Conservation (phyloP, 1,140 invertebrate species). For the Chironomus tepperi region DNA sequence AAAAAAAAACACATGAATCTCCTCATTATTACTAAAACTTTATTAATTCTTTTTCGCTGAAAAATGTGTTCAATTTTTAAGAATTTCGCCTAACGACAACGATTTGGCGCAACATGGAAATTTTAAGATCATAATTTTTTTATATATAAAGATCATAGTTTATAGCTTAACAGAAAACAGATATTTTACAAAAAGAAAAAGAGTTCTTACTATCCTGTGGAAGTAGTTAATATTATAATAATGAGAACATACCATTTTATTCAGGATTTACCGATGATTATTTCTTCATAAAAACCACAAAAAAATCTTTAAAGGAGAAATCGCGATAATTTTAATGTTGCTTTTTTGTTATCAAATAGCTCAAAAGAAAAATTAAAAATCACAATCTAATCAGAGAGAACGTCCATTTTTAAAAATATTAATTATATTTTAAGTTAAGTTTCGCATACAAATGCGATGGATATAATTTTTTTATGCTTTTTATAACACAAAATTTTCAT, state of each 20-base stretch:
- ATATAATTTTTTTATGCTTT: neutral
- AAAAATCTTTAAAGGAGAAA: neutral
- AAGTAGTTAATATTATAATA: too few species aligned
- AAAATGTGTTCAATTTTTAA: slow-evolving; percentile 4
- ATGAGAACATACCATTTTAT: too few species aligned
- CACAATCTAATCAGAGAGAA: slow-evolving; percentile 19
- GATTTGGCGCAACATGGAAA: neutral
- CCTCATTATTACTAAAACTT: too few species aligned
- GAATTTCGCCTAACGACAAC: neutral
- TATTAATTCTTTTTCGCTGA: too few species aligned
- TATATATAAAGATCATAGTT: neutral
- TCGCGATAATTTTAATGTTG: neutral
- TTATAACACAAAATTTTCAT: neutral
- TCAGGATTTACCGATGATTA: neutral
- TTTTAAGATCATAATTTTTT: neutral
- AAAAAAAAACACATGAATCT: too few species aligned
- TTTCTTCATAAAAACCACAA: neutral
- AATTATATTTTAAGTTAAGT: slow-evolving; percentile 4
- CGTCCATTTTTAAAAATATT: slow-evolving; percentile 16
- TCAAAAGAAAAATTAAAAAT: neutral
- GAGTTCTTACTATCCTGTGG: too few species aligned
- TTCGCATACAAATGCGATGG: neutral
- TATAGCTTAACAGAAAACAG: too few species aligned
- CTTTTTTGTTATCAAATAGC: neutral
- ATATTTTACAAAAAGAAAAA: too few species aligned